Conservation (phyloP, 2,888 invertebrate genomes). For the Xestia sexstrigata region DNA sequence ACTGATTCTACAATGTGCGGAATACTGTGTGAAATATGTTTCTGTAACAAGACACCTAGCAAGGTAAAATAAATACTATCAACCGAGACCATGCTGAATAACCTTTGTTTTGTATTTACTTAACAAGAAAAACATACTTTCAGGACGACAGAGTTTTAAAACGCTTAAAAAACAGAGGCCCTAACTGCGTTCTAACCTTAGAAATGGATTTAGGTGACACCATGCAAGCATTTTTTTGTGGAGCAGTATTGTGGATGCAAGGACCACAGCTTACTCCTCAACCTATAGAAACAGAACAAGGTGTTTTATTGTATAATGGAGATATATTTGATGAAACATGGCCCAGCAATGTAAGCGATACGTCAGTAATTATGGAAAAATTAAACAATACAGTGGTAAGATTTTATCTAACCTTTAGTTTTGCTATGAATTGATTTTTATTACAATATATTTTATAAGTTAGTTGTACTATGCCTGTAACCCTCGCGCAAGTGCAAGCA, state of each 20-base stretch:
- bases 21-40: conserved; percentile 87
- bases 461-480: not conserved
- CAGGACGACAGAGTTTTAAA: conserved; percentile 81
- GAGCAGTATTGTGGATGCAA: conserved; percentile 96
- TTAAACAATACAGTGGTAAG: conserved; percentile 67
- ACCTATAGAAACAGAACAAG: conserved; percentile 91
- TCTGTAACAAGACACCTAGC: conserved; percentile 58
- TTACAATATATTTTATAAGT: not conserved
- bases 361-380: conserved; percentile 86
- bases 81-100: conserved; percentile 16
- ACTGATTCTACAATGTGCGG: conserved; percentile 85
- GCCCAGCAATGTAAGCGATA: conserved; percentile 86
- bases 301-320: conserved; percentile 96
- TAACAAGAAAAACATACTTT: conserved; percentile 50
- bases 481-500: not conserved
- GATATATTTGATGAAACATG: conserved; percentile 93
- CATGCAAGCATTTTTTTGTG: conserved; percentile 81
- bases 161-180: conserved; percentile 90
- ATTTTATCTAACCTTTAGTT: not conserved
- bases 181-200: conserved; percentile 81
- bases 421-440: not conserved
- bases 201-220: conserved; percentile 68
- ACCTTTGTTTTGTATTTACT: conserved; percentile 19
- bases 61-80: conserved; percentile 60
- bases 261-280: conserved; percentile 92